Percentiles rank a stretch among this genome's conserved stretches.
Conservation (phyloP, 1,140 invertebrate species). For the Melanaphis sacchari region DNA sequence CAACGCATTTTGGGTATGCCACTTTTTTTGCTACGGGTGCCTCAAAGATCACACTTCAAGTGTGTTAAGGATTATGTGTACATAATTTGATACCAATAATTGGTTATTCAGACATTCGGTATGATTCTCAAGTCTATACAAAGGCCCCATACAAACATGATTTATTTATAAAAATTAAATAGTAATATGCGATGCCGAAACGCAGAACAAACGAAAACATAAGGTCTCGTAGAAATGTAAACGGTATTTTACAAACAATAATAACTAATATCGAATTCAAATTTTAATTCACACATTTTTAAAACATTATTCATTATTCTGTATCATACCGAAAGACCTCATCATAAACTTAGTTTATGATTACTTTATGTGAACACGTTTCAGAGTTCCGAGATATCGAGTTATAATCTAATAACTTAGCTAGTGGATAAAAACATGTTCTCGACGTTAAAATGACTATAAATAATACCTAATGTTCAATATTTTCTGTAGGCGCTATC, state of each 20-base stretch:
- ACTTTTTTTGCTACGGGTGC: no score
- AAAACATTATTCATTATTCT: no score
- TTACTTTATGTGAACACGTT: not conserved
- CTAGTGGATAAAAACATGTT: not conserved
- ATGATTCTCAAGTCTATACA: no score
- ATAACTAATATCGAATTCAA: not conserved
- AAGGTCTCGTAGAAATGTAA: not conserved
- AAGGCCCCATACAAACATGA: no score
- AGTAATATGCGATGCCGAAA: not conserved
- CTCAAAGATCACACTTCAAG: no score
- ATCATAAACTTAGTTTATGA: not conserved
- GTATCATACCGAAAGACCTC: not conserved
- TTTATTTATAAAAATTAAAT: not conserved
- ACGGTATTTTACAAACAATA: not conserved
- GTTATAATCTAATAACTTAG: not conserved
- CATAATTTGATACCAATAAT: no score
- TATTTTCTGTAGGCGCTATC: no score
- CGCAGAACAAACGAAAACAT: not conserved
- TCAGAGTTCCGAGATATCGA: not conserved
- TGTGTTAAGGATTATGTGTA: no score
- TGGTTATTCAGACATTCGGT: no score
- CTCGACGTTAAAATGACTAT: not conserved
- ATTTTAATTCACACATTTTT: not conserved
- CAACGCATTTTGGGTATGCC: no score
- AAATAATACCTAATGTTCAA: not conserved